Base-by-base conservation (phyloP, 2,888 invertebrate species). In the Ectemnius lituratus region DNA sequence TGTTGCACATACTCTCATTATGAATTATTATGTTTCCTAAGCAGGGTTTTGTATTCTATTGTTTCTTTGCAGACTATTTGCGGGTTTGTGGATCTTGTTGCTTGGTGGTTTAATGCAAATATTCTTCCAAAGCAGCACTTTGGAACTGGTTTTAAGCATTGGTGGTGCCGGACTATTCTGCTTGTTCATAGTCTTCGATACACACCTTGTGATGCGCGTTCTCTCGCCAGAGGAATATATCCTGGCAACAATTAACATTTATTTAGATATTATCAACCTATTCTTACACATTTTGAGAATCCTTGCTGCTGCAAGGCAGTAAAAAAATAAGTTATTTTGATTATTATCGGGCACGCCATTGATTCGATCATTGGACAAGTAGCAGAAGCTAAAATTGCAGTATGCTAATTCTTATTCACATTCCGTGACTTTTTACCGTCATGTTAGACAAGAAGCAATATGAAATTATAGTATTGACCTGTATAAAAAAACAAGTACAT, bases 201-300 rank as follows among this genome's bases (percentile, higher is more conserved):
- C 97, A 0, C 96, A 97, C 89, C 93, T 95, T 92, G 93, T 97
- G 91, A 96, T 97, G 96, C 93, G 94, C 80, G 94, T 93, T 3
- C 91, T 96, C 65, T 96, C 96, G 0, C 94, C 97, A 0, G 97
- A 97, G 89, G 97, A 97, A 88, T 97, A 97, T 91, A 96, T 97
- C 83, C 91, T 96, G 63, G 97, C 96, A 1, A 95, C 97, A 0
- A 96, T 97, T 88, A 96, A 95, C 89, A 92, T 97, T 58, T 97
- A 97, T 90, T 92, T 97, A 92, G 97, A 97, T 87, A 96, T 97
- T 73, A 92, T 97, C 79, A 97, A 97, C 91, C 91, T 97, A 79
- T 97, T 97, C 92, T 87, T 97, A 18, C 94, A 96, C 89, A 95
- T 97, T 82, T 92, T 97, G 70, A 93, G 96, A 73, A 94, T 96